Evolutionary conservation across 2,113 vertebrate species (phyloP).

Genomic region (Lepus americanus): DNA sequence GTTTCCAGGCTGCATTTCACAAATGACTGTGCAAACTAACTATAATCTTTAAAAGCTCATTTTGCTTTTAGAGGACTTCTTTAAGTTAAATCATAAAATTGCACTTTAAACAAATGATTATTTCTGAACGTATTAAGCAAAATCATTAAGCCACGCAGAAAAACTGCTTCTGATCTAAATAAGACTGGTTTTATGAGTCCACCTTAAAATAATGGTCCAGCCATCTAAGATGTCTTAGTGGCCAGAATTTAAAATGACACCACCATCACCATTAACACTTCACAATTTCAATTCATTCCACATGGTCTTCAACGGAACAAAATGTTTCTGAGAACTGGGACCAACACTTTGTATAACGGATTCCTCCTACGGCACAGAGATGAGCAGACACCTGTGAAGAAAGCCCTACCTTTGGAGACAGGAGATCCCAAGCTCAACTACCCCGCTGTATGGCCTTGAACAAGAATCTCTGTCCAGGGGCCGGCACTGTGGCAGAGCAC

Average conservation of each 20-base stretch:
- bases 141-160: neutral
- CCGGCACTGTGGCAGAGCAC: no score
- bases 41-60: neutral
- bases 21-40: slow-evolving; percentile 25
- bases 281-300: neutral
- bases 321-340: neutral
- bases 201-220: neutral
- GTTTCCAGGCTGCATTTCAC: neutral
- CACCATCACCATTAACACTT: neutral
- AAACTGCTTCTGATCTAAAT: neutral
- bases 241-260: neutral
- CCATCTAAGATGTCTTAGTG: neutral
- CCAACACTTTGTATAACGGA: neutral
- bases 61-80: neutral
- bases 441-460: neutral
- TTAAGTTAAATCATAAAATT: slow-evolving; percentile 27
- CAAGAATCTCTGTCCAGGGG: neutral
- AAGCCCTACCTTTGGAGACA: neutral
- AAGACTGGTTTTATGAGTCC: neutral
- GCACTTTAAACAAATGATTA: neutral
- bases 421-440: neutral
- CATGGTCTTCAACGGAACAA: neutral
- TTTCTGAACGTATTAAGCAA: neutral
- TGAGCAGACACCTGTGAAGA: neutral
- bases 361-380: neutral